Evolutionary conservation across 2,113 vertebrate genomes (phyloP).

Genomic region (Caranx melampygus): DNA sequence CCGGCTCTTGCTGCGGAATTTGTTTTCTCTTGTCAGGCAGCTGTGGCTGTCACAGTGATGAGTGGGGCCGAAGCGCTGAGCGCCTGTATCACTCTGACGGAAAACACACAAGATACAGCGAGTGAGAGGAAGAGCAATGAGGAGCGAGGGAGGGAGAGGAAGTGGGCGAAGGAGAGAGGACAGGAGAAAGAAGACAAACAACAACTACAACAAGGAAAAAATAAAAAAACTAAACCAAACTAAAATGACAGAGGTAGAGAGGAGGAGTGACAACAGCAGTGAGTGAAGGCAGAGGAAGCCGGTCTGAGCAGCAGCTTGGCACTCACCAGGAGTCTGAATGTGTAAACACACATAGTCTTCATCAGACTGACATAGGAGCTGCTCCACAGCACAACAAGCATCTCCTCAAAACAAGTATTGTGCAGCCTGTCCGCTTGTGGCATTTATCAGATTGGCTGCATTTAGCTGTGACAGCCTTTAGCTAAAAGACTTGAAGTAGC

Average conservation of each 20-base stretch:
- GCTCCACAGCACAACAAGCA: slow-evolving; percentile 23
- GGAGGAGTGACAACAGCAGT: slow-evolving; percentile 37
- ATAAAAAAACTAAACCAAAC: not conserved
- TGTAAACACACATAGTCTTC: slow-evolving; percentile 33
- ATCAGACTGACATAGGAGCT: slow-evolving; percentile 38
- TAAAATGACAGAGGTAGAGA: slow-evolving; percentile 11
- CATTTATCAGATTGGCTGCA: slow-evolving; percentile 43
- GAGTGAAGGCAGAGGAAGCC: slow-evolving; percentile 26
- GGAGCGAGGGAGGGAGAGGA: not conserved
- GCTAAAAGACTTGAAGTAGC: slow-evolving; percentile 5
- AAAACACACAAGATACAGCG: slow-evolving; percentile 46
- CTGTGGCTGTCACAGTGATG: slow-evolving; percentile 73
- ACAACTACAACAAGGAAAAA: not conserved
- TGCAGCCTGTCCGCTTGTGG: slow-evolving; percentile 32
- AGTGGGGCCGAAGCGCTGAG: slow-evolving; percentile 52
- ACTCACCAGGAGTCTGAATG: slow-evolving; percentile 23
- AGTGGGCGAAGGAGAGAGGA: not conserved
- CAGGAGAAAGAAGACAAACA: not conserved
- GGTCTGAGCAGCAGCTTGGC: slow-evolving; percentile 26
- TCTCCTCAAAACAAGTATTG: slow-evolving; percentile 15
- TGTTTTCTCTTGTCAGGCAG: slow-evolving; percentile 66
- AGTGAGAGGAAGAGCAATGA: slow-evolving; percentile 39
- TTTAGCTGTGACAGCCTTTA: slow-evolving; percentile 30
- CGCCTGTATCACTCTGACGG: slow-evolving; percentile 52
- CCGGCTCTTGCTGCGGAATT: slow-evolving; percentile 53